Percentiles rank a stretch among this genome's conserved stretches.
Evolutionary conservation across 2,888 invertebrate species (phyloP).

Genomic region (Xestia rhomboidea): DNA sequence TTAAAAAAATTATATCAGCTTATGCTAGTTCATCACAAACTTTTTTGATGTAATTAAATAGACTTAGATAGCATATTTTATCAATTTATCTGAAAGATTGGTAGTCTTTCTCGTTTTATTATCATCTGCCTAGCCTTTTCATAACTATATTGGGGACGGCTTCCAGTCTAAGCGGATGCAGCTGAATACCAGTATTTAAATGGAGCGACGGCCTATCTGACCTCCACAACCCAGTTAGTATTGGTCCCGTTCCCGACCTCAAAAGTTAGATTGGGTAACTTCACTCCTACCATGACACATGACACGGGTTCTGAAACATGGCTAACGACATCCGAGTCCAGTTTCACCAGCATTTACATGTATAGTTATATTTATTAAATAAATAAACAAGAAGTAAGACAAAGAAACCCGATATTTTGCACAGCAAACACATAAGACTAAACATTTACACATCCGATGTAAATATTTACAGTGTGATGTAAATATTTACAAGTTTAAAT

Average conservation of each 20-base stretch:
- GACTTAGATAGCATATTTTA: too few species aligned
- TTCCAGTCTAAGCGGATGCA: not conserved
- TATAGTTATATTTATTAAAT: not conserved
- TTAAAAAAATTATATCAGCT: too few species aligned
- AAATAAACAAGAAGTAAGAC: slow-evolving; percentile 16
- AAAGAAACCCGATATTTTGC: slow-evolving; percentile 32
- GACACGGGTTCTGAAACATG: not conserved
- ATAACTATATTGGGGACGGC: not conserved
- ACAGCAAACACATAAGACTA: not conserved
- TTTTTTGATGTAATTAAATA: too few species aligned
- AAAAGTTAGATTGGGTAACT: not conserved
- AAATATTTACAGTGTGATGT: slow-evolving; percentile 49
- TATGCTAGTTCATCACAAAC: too few species aligned
- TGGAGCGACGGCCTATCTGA: not conserved
- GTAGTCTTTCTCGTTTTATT: not conserved
- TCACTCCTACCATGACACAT: not conserved
- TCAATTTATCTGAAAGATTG: too few species aligned
- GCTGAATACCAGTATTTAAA: not conserved
- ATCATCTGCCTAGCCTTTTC: not conserved
- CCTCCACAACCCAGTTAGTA: not conserved
- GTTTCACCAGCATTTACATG: too few species aligned
- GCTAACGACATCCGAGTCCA: not conserved
- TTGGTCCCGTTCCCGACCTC: too few species aligned
- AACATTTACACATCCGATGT: slow-evolving; percentile 23
- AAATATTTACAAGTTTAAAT: slow-evolving; percentile 46